These are phyloP conservation scores for Lepidostoma basale DNA, from an alignment of 1,140 invertebrate species.

Conservation along the genomic window DNA sequence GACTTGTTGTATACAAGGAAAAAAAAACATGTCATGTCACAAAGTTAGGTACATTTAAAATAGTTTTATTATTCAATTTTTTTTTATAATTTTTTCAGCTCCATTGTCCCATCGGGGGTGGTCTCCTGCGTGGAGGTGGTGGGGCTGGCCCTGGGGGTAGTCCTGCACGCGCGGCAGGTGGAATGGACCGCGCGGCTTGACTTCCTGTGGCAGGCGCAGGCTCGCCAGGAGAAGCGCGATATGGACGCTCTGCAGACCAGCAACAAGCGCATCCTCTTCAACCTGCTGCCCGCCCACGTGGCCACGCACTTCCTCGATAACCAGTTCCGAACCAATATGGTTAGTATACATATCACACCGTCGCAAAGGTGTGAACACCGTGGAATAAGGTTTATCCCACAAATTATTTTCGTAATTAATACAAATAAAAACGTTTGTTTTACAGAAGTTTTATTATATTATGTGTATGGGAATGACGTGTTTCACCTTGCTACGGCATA, in stretches of 20 bases:
- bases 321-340: conserved; percentile 87
- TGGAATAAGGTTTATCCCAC: neutral
- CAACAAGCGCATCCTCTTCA: conserved; percentile 88
- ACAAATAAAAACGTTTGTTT: too few species aligned
- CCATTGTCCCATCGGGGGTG: conserved; percentile 68
- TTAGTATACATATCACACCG: conserved; percentile 48
- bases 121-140: conserved; percentile 73
- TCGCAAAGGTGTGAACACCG: neutral
- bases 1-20: too few species aligned
- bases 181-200: conserved; percentile 86
- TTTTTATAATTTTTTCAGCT: conserved; percentile 51
- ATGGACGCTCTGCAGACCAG: conserved; percentile 86
- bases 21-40: neutral
- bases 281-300: conserved; percentile 91
- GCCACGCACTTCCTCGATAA: conserved; percentile 91
- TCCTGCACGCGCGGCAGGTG: conserved; percentile 82
- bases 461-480: too few species aligned
- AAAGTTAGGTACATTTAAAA: neutral
- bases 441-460: too few species aligned
- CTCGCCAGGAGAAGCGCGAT: conserved; percentile 87
- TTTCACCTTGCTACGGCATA: too few species aligned
- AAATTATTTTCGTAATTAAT: too few species aligned
- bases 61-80: too few species aligned
- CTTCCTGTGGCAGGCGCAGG: conserved; percentile 86
- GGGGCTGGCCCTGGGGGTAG: conserved; percentile 80